phyloP scores from a whole-genome alignment of 2,888 invertebrate genomes.

The Plemyria rubiginata region DNA sequence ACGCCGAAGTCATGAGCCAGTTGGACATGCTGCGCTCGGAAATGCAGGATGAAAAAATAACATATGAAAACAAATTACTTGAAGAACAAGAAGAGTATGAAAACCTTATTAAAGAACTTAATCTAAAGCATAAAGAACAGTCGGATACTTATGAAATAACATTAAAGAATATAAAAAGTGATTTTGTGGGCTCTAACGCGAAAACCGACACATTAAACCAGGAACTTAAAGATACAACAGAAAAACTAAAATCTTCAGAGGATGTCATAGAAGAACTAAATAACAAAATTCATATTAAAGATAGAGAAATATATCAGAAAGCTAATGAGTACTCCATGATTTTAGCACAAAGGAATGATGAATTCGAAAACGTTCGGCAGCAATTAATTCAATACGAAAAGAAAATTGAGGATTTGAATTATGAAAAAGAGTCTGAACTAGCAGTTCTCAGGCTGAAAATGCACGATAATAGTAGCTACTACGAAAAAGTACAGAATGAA shows the following conservation, averaged over 20 bases:
- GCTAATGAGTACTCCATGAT: slow-evolving; percentile 66
- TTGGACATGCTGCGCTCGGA: slow-evolving; percentile 74
- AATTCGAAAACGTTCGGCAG: slow-evolving; percentile 72
- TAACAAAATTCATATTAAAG: slow-evolving; percentile 65
- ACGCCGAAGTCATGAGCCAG: slow-evolving; percentile 69
- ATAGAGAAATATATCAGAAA: slow-evolving; percentile 74
- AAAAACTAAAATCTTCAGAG: slow-evolving; percentile 52
- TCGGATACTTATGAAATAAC: slow-evolving; percentile 52
- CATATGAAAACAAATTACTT: slow-evolving; percentile 72
- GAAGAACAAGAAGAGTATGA: slow-evolving; percentile 78
- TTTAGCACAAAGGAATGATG: slow-evolving; percentile 68
- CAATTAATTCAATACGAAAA: slow-evolving; percentile 73
- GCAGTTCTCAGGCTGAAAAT: slow-evolving; percentile 81
- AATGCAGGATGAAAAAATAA: slow-evolving; percentile 76
- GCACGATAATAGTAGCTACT: slow-evolving; percentile 72
- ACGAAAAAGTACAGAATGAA: slow-evolving; percentile 58
- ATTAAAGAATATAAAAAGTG: slow-evolving; percentile 56
- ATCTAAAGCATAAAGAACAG: slow-evolving; percentile 52
- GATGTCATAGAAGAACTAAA: slow-evolving; percentile 58
- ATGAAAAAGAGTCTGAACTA: slow-evolving; percentile 82
- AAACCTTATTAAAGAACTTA: slow-evolving; percentile 65
- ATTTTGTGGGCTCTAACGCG: slow-evolving; percentile 54
- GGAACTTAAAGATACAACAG: slow-evolving; percentile 54
- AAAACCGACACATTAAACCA: slow-evolving; percentile 59
- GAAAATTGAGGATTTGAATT: slow-evolving; percentile 76